These are phyloP conservation scores for Yponomeuta sedellus DNA, from an alignment of 2,888 invertebrate genomes.

Conservation along the genomic window DNA sequence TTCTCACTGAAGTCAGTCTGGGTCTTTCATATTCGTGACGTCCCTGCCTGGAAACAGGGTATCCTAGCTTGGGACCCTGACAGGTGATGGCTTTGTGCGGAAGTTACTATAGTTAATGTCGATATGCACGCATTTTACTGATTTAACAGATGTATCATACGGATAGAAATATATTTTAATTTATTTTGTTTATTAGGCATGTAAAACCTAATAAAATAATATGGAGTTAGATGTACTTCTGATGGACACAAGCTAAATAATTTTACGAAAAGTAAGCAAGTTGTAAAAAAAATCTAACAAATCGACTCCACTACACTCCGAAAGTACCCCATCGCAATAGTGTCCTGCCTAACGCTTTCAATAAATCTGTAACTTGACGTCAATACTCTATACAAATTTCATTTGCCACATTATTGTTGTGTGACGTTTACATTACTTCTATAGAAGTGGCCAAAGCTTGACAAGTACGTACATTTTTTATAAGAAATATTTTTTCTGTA, in stretches of 20 bases:
- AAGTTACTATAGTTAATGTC: too few relatives aligned
- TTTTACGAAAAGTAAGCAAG: not conserved
- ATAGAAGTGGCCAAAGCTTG: not conserved
- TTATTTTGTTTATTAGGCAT: too few relatives aligned
- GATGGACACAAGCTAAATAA: not conserved
- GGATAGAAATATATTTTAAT: too few relatives aligned
- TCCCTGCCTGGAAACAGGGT: too few relatives aligned
- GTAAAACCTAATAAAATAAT: too few relatives aligned
- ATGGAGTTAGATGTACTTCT: too few relatives aligned
- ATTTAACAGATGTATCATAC: too few relatives aligned
- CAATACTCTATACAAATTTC: conserved; percentile 5
- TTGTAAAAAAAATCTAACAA: not conserved
- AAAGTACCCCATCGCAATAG: not conserved
- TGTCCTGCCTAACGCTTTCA: not conserved
- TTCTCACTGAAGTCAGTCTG: too few relatives aligned
- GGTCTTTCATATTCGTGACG: too few relatives aligned
- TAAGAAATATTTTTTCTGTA: not conserved
- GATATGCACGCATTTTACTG: too few relatives aligned
- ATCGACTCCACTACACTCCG: not conserved
- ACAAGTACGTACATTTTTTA: not conserved
- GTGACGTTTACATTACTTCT: not conserved
- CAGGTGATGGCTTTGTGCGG: too few relatives aligned
- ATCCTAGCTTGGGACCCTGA: too few relatives aligned
- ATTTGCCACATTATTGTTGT: not conserved
- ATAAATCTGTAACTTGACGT: conserved; percentile 2